Evolutionary conservation across 2,113 vertebrate species (phyloP).

Genomic region (Panthera uncia): DNA sequence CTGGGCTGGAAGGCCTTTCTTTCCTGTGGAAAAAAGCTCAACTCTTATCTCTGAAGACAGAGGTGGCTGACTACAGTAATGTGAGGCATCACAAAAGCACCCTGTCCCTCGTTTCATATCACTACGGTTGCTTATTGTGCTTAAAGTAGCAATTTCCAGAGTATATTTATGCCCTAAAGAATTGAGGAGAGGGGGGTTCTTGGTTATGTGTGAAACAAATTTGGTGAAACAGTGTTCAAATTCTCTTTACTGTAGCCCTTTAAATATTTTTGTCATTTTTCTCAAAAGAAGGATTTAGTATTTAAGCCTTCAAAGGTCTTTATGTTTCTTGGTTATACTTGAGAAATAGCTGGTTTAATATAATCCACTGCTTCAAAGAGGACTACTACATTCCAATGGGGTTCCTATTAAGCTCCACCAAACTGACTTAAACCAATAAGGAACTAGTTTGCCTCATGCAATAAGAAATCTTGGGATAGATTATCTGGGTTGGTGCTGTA

Average conservation of each 20-base stretch:
- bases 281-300: neutral
- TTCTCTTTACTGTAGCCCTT: constrained; percentile 14
- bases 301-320: constrained; percentile 2
- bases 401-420: constrained; percentile 25
- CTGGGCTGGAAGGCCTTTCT: neutral
- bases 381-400: neutral
- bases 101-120: neutral
- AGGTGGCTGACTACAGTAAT: neutral
- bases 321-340: neutral
- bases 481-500: neutral
- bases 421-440: neutral
- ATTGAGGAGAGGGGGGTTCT: neutral
- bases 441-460: neutral
- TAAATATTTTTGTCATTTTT: constrained; percentile 40
- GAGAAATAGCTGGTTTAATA: neutral
- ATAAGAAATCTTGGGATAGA: neutral
- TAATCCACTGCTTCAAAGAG: neutral
- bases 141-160: constrained; percentile 15
- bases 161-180: neutral
- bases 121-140: neutral
- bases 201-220: neutral
- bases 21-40: neutral
- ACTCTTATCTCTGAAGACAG: neutral
- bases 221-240: constrained; percentile 26
- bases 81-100: neutral